Base-by-base conservation (phyloP, 2,888 invertebrate species). In the Drosophila buzzatii region DNA sequence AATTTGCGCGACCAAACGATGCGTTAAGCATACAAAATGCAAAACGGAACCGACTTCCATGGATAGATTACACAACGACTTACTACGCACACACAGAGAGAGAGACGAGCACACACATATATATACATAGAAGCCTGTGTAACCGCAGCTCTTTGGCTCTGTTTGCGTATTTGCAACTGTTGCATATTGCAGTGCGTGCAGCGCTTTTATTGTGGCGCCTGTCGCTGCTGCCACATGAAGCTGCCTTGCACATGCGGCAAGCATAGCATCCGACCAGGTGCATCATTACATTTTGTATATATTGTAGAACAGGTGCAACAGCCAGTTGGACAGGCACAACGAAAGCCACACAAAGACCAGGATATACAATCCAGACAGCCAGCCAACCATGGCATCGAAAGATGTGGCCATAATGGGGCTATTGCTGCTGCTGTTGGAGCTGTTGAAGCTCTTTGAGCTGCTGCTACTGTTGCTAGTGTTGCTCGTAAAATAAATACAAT, bases 1-100 rank as follows among this genome's bases (percentile, higher is more conserved):
- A 85, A 84, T 84, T 84, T 87, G 66, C 59, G 80, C 56, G 60
- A 62, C 78, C 73, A 85, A 87, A 80, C 88, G 88, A 87, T 85
- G 85, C 88, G 85, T 87, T 74, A 85, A 87, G 84, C 88, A 80
- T 80, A 85, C 76, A 73, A 85, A 87, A 87, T 82, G 76, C 80
- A 76, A 82, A 86, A 63, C 85, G 84, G 85, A 80, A 76, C 78
- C 88, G 68, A 71, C 76, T 81, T 82, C 73, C 78, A 78, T 63
- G 75, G 77, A 82, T 79, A 85, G 82, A 86, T 82, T 86, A 82
- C 84, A 82, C 76, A 82, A 66, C 67, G 83, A 68, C 74, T 74
- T 78, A 42, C 20, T 37, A 37, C 23, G 23, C 49, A 2, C 14
- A 35, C 51, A 49, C 18, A 49, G 18, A 10, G n/a, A 63, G 3